phyloP scores from a whole-genome alignment of 2,888 invertebrate species.

The Orthosia cruda region DNA sequence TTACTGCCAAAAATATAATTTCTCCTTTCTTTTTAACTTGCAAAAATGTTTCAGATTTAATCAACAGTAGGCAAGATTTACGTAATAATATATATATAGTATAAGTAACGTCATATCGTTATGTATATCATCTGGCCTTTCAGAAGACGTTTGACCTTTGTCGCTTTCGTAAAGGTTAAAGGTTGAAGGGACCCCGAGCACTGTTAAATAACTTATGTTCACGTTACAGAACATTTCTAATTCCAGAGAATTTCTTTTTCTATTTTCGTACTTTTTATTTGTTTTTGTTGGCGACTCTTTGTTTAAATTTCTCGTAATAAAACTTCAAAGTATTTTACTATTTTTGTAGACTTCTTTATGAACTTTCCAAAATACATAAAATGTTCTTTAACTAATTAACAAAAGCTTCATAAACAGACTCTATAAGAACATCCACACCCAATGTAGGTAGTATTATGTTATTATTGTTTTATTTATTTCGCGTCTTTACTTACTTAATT shows the following conservation, averaged over 20 bases:
- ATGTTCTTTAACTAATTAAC: neutral
- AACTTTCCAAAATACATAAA: neutral
- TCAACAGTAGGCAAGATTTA: slow-evolving; percentile 6
- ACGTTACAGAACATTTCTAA: slow-evolving; percentile 26
- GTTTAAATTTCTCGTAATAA: neutral
- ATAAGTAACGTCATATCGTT: slow-evolving; percentile 25
- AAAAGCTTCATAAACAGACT: neutral
- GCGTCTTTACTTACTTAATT: too few species aligned
- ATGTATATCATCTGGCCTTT: slow-evolving; percentile 31
- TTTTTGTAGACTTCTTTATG: too few species aligned
- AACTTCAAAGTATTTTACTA: neutral
- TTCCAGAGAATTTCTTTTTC: slow-evolving; percentile 11
- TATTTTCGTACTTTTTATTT: neutral
- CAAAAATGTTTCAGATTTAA: slow-evolving; percentile 14
- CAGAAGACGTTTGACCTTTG: slow-evolving; percentile 63
- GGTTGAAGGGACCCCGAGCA: slow-evolving; percentile 36
- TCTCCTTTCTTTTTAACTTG: neutral
- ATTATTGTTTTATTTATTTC: too few species aligned
- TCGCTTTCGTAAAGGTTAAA: slow-evolving; percentile 59
- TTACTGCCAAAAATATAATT: neutral
- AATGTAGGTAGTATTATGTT: too few species aligned
- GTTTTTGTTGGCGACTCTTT: neutral
- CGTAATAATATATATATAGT: too few species aligned
- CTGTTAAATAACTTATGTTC: slow-evolving; percentile 52
- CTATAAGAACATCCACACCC: neutral